Percentiles rank a stretch among this genome's conserved stretches.
Evolutionary conservation across 2,888 invertebrate genomes (phyloP).

Genomic region (Oscheius sp.): DNA sequence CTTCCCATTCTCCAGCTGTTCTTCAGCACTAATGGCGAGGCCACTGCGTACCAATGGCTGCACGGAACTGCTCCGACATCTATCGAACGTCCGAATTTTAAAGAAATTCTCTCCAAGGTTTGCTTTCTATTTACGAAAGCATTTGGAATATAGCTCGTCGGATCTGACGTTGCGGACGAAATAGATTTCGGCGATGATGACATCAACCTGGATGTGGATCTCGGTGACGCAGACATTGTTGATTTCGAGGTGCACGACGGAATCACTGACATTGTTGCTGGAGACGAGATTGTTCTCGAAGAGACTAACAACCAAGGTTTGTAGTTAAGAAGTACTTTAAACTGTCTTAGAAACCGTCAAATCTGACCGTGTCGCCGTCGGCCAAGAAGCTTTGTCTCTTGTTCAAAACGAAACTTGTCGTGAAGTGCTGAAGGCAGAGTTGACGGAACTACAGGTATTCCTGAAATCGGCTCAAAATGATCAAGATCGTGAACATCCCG

Average conservation of each 20-base stretch:
- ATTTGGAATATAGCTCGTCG: background rate
- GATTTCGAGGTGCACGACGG: slow-evolving; percentile 18
- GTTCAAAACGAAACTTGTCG: slow-evolving; percentile 14
- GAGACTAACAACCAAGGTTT: background rate
- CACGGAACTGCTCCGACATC: slow-evolving; percentile 7
- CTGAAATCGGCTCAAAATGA: slow-evolving; percentile 4
- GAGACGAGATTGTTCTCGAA: slow-evolving; percentile 9
- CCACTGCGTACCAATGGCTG: slow-evolving; percentile 23
- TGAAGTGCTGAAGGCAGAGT: slow-evolving; percentile 6
- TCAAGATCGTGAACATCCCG: slow-evolving; percentile 10
- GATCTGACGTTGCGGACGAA: slow-evolving; percentile 2
- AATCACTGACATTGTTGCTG: background rate
- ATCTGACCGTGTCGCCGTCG: slow-evolving; percentile 20
- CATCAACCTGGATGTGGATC: slow-evolving; percentile 9
- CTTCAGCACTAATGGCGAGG: background rate
- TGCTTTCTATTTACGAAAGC: background rate
- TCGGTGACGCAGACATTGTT: background rate
- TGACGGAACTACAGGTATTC: background rate
- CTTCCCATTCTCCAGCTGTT: slow-evolving; percentile 18
- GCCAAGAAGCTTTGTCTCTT: slow-evolving; percentile 23
- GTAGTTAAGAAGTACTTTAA: background rate
- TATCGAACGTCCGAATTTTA: slow-evolving; percentile 11
- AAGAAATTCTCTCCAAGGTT: slow-evolving; percentile 9
- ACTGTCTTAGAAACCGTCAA: background rate
- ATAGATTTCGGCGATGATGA: slow-evolving; percentile 30